Conservation (phyloP, 2,888 invertebrate species). For the Drosophila pseudotalamancana region DNA sequence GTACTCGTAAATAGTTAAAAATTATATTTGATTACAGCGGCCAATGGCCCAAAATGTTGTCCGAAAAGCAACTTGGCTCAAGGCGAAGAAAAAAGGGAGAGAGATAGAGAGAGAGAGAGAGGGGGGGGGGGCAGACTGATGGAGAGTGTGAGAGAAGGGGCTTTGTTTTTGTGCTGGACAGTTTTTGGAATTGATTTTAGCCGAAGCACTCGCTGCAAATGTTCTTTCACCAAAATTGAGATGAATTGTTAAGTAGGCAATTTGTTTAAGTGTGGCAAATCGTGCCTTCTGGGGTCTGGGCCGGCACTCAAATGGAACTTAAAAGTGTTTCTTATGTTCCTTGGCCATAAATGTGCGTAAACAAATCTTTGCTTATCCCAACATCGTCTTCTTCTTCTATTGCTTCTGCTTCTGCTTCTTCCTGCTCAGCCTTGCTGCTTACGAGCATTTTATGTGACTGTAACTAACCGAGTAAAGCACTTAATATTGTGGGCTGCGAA, state of each 20-base stretch:
- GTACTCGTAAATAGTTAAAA: constrained; percentile 79
- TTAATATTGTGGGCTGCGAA: constrained; percentile 18
- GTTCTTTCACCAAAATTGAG: constrained; percentile 53
- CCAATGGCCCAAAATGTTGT: constrained; percentile 34
- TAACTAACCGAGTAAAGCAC: constrained; percentile 7
- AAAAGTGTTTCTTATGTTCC: constrained; percentile 58
- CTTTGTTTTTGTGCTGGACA: constrained; percentile 28
- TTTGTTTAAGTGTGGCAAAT: constrained; percentile 62
- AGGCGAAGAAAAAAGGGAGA: background rate
- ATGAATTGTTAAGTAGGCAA: constrained; percentile 76
- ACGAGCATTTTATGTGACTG: constrained; percentile 26
- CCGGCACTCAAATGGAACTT: constrained; percentile 29
- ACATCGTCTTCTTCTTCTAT: background rate
- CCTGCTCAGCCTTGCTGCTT: constrained; percentile 1
- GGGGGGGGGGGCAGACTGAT: too few relatives aligned
- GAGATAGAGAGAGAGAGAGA: too few relatives aligned
- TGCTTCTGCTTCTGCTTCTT: too few relatives aligned
- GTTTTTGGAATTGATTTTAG: constrained; percentile 61
- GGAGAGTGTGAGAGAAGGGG: too few relatives aligned
- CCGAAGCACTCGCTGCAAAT: constrained; percentile 18
- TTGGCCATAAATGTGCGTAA: constrained; percentile 54
- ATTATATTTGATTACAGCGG: constrained; percentile 73
- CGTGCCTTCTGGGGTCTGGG: constrained; percentile 15
- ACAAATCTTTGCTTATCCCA: constrained; percentile 36
- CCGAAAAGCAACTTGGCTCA: too few relatives aligned